phyloP scores from a whole-genome alignment of 2,113 vertebrate species.

The Emydura subglobosa region DNA sequence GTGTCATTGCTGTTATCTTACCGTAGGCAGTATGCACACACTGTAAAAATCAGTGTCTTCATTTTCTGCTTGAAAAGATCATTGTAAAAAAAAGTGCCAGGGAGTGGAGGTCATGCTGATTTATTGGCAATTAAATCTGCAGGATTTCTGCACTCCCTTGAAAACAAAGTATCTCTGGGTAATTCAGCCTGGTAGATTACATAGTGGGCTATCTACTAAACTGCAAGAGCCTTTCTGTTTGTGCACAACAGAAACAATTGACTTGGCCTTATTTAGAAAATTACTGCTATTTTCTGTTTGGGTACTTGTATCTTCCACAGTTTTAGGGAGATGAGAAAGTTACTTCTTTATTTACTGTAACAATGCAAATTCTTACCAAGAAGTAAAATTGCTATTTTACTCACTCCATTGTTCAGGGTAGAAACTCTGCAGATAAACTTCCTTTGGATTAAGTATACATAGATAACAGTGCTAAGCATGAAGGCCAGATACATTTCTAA shows the following conservation, averaged over 20 bases:
- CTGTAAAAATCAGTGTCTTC: slow-evolving; percentile 92
- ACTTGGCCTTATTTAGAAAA: slow-evolving; percentile 73
- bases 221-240: slow-evolving; percentile 70
- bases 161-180: slow-evolving; percentile 79
- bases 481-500: not conserved
- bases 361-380: slow-evolving; percentile 48
- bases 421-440: not conserved
- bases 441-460: not conserved
- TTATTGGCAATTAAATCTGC: slow-evolving; percentile 98
- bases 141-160: slow-evolving; percentile 87
- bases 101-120: slow-evolving; percentile 91
- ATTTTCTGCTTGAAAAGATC: slow-evolving; percentile 97
- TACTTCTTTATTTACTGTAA: slow-evolving; percentile 50
- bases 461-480: not conserved
- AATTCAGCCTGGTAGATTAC: slow-evolving; percentile 74
- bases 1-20: slow-evolving; percentile 87
- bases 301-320: slow-evolving; percentile 45
- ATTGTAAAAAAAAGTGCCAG: slow-evolving; percentile 83
- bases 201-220: slow-evolving; percentile 62
- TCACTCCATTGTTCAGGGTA: not conserved
- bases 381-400: not conserved
- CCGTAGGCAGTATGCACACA: slow-evolving; percentile 82
- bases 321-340: slow-evolving; percentile 29
- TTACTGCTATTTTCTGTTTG: slow-evolving; percentile 66
- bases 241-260: slow-evolving; percentile 73